Percentiles rank a stretch among this genome's conserved stretches.
Conservation (phyloP, 2,113 vertebrate genomes). For the Eclectus roratus region DNA sequence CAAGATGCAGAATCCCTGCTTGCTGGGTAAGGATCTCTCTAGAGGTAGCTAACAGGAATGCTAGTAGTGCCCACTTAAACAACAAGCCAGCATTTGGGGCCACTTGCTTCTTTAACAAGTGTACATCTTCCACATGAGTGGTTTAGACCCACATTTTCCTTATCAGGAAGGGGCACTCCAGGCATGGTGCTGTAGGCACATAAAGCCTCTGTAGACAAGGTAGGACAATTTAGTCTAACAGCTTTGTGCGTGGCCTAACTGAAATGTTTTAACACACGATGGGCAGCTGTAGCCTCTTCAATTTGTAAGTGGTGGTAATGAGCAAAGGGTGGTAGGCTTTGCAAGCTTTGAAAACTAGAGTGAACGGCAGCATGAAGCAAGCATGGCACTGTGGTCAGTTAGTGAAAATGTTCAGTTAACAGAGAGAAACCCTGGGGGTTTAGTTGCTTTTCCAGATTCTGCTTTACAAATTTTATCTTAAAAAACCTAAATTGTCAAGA, state of each 20-base stretch:
- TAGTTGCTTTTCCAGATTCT: background rate
- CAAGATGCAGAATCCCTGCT: background rate
- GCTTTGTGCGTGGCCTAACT: background rate
- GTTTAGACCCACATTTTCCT: background rate
- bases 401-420: background rate
- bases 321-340: background rate
- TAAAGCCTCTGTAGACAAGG: background rate
- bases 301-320: rapidly evolving
- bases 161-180: background rate
- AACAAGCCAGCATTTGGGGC: background rate
- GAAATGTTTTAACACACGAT: background rate
- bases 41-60: background rate
- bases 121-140: background rate
- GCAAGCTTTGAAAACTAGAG: background rate
- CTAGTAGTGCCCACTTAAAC: rapidly evolving
- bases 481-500: background rate
- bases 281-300: background rate
- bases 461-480: background rate
- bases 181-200: background rate
- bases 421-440: background rate
- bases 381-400: background rate
- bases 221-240: background rate
- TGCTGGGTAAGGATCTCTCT: background rate
- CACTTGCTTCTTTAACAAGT: background rate
- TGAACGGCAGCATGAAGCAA: background rate